Conservation (phyloP, 1,140 invertebrate species). For the Anastrepha obliqua region DNA sequence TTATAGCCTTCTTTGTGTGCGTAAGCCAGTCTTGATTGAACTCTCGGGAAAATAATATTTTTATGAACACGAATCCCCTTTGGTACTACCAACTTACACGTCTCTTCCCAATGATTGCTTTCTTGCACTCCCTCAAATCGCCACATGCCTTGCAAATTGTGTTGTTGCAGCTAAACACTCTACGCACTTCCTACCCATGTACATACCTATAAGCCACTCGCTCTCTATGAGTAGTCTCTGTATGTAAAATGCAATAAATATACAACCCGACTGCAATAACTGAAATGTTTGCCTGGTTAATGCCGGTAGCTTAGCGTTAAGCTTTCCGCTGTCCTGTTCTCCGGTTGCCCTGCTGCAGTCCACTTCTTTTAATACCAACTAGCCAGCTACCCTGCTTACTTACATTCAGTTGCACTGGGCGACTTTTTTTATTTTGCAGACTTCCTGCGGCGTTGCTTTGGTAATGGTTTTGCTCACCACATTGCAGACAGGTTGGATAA, state of each 20-base stretch:
- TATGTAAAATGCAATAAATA: constrained; percentile 44
- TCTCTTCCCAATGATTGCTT: background rate
- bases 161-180: background rate
- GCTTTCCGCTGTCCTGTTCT: constrained; percentile 12
- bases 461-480: constrained; percentile 36
- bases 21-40: background rate
- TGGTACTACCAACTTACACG: background rate
- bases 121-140: background rate
- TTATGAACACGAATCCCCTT: background rate
- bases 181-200: background rate
- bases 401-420: background rate
- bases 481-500: constrained; percentile 50
- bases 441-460: constrained; percentile 39
- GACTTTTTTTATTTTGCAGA: background rate
- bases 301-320: constrained; percentile 43
- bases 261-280: constrained; percentile 23
- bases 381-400: background rate
- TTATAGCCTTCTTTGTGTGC: background rate
- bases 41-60: background rate
- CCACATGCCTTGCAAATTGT: background rate
- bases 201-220: background rate
- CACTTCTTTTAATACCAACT: constrained; percentile 2
- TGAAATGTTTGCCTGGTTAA: constrained; percentile 41
- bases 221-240: background rate
- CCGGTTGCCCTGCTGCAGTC: background rate